phyloP scores from a whole-genome alignment of 35 echinoderm and acorn worm species.

The Lytechinus variegatus region DNA sequence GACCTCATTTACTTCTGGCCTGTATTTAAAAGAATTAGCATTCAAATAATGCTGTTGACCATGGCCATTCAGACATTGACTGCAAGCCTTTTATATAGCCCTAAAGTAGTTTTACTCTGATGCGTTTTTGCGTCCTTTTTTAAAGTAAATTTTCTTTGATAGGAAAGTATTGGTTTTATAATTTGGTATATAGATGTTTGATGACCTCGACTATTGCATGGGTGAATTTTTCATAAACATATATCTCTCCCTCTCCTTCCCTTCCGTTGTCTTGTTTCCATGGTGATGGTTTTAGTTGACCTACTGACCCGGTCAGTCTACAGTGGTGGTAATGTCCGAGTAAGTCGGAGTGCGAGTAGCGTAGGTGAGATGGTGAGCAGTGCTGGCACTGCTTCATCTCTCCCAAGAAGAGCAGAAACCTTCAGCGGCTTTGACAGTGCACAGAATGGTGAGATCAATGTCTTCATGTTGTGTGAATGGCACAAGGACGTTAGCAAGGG shows the following conservation, averaged over 20 bases:
- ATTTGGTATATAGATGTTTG: background rate
- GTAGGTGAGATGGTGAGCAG: conserved; percentile 79
- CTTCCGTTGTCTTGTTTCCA: background rate
- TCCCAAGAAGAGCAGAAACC: conserved; percentile 92
- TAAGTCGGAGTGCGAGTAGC: conserved; percentile 86
- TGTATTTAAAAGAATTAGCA: no score
- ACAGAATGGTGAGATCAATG: conserved; percentile 50
- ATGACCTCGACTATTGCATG: background rate
- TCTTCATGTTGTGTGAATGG: background rate
- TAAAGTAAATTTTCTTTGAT: background rate
- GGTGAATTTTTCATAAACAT: background rate
- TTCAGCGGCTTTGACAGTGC: conserved; percentile 91
- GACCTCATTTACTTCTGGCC: no score
- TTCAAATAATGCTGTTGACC: no score
- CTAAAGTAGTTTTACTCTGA: no score
- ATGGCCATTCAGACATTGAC: background rate
- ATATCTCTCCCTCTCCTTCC: background rate
- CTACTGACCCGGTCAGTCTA: conserved; percentile 62
- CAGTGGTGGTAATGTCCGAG: conserved; percentile 24
- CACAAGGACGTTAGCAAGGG: background rate
- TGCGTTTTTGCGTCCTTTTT: background rate
- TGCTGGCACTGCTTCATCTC: conserved; percentile 42
- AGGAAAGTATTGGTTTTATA: background rate
- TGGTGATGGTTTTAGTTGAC: conserved; percentile 48
- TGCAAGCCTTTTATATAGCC: background rate